Evolutionary conservation across 2,888 invertebrate species (phyloP).

Genomic region (Ophion ventricosus): DNA sequence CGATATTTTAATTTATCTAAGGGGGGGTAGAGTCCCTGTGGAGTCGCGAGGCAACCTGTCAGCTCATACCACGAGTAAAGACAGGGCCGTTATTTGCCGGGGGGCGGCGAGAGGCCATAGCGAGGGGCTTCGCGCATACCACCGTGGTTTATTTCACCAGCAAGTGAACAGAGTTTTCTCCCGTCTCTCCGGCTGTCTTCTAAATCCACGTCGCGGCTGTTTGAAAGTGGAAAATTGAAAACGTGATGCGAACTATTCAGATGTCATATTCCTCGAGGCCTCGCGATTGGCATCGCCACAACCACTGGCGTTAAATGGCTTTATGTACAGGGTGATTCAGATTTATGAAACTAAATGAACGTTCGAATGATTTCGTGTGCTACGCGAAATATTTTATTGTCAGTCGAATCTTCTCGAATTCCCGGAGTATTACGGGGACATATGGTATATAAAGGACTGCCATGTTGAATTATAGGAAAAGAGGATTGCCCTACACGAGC

Average conservation of each 20-base stretch:
- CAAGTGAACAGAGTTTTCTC: conserved; percentile 47
- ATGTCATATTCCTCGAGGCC: conserved; percentile 73
- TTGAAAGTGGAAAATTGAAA: conserved; percentile 80
- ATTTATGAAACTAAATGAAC: background rate
- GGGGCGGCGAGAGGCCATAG: background rate
- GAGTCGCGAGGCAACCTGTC: conserved; percentile 76
- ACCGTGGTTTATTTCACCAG: conserved; percentile 47
- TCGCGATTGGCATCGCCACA: conserved; percentile 43
- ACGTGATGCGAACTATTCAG: conserved; percentile 80
- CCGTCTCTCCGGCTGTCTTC: conserved; percentile 34
- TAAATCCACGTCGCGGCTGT: conserved; percentile 18
- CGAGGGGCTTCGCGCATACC: conserved; percentile 7
- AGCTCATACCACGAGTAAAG: conserved; percentile 80
- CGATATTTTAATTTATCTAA: conserved; percentile 82
- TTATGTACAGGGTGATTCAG: conserved; percentile 18
- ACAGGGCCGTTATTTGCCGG: conserved; percentile 74
- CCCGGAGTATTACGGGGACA: background rate
- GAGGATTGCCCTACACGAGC: background rate
- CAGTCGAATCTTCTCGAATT: background rate
- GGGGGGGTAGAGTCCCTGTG: conserved; percentile 73
- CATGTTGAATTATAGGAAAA: background rate
- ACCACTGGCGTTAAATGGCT: conserved; percentile 36
- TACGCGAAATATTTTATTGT: background rate
- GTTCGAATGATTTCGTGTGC: background rate
- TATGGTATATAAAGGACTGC: background rate